Evolutionary conservation across 1,140 invertebrate species (phyloP), one percentile per base, ranked within the genome.

Genomic region (Drosophila rhopaloa): DNA sequence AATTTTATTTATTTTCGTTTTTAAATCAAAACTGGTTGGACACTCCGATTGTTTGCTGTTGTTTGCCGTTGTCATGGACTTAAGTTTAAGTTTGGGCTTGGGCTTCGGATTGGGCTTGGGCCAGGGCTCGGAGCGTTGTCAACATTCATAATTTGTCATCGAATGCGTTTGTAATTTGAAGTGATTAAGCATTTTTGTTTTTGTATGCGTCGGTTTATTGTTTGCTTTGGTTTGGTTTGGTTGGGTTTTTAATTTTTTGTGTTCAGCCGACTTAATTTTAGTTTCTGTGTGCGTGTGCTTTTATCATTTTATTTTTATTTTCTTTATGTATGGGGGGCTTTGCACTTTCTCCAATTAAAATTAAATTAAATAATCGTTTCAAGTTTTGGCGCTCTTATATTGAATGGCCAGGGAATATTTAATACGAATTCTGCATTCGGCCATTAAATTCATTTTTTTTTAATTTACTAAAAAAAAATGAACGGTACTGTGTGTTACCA

Each of bases 291-390:
- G 67, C 51, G 63, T 62, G 57, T 58, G 43, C 29, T 41, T 63
- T 61, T 58, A 72, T 70, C 27, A 55, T 43, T 68, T 63, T 55
- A 29, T 67, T 48, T 60, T 50, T 27, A 38, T 48, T 61, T 27
- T 16, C n/a, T 19, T 4, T 53, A 41, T 55, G 44, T 48, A 62
- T 76, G 46, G 50, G 66, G 58, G 68, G 70, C 82, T 86, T 88
- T 88, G 83, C 84, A 88, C 83, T 88, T 88, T 88, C 83, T 83
- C 83, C 84, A 74, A 89, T 83, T 80, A 80, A 89, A 88, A 82
- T 80, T 82, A 73, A 88, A 88, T 88, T 88, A 88, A 88, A 74
- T 89, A 88, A 89, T 74, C 76, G 54, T 61, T 53, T 50, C 43
- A 38, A 43, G 43, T 62, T 67, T 61, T 65, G 58, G 48, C 46